Evolutionary conservation across 2,797 vertebrate genomes (phyloP).

Genomic region (Syncerus caffer): DNA sequence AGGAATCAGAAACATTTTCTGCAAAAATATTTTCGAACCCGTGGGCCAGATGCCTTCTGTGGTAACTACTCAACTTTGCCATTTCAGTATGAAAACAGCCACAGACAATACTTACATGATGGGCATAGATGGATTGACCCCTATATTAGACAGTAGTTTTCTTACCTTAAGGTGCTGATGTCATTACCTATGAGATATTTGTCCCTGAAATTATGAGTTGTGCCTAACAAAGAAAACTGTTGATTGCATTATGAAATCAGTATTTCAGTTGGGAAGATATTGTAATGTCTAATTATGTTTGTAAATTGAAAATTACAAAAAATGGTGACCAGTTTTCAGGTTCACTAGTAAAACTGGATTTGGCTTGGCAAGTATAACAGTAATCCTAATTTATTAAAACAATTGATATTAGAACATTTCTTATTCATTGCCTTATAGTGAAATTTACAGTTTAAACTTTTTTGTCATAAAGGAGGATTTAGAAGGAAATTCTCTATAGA

Average conservation of each 20-base stretch:
- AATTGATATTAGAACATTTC: not conserved
- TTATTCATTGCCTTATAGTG: slow-evolving; percentile 22
- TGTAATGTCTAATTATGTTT: slow-evolving; percentile 59
- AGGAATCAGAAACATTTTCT: slow-evolving; percentile 21
- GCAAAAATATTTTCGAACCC: not conserved
- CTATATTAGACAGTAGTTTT: not conserved
- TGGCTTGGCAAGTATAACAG: not conserved
- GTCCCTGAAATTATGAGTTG: slow-evolving; percentile 32
- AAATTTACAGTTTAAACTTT: slow-evolving; percentile 20
- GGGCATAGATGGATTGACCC: not conserved
- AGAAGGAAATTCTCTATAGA: slow-evolving; percentile 40
- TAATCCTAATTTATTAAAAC: slow-evolving; percentile 26
- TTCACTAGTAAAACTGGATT: not conserved
- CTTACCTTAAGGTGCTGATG: slow-evolving; percentile 39
- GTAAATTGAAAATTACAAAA: slow-evolving; percentile 1
- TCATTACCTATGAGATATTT: slow-evolving; percentile 24
- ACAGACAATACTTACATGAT: not conserved
- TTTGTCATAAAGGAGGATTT: slow-evolving; percentile 19
- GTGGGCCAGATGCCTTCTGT: not conserved
- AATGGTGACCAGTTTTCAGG: slow-evolving; percentile 17
- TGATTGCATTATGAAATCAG: slow-evolving; percentile 40
- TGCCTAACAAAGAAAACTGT: slow-evolving; percentile 10
- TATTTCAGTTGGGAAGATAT: slow-evolving; percentile 44
- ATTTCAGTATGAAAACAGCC: not conserved
- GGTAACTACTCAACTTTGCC: not conserved